These are phyloP conservation scores for Nyctalus aviator DNA, from an alignment of 2,797 vertebrate genomes.

Conservation along the genomic window DNA sequence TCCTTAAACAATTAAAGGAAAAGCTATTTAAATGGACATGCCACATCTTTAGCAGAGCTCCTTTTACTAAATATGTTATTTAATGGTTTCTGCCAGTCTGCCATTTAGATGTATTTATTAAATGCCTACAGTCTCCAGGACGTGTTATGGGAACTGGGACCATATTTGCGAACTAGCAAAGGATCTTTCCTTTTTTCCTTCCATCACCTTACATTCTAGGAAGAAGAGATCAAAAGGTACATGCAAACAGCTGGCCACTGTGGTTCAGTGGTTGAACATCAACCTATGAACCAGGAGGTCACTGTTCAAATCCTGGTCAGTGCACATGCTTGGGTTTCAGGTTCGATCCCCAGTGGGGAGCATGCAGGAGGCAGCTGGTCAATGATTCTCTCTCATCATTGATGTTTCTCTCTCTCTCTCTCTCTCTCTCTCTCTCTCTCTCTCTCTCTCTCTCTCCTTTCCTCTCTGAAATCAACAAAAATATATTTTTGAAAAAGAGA, in stretches of 20 bases:
- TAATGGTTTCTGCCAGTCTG: background rate
- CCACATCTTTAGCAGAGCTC: background rate
- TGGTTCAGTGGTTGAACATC: too few species aligned
- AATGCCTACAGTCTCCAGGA: background rate
- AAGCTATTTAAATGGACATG: background rate
- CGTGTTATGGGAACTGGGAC: background rate
- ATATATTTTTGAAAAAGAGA: too few species aligned
- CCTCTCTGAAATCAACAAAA: too few species aligned
- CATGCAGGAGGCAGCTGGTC: too few species aligned
- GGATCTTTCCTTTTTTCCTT: fast-evolving
- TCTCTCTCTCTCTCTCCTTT: too few species aligned
- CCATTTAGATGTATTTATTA: background rate
- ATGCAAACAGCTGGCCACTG: background rate
- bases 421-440: too few species aligned
- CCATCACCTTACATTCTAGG: background rate
- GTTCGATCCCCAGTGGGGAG: too few species aligned
- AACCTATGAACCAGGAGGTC: too few species aligned
- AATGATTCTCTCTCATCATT: too few species aligned
- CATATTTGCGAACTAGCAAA: background rate
- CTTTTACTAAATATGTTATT: background rate
- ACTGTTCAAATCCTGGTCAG: too few species aligned
- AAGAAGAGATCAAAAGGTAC: background rate
- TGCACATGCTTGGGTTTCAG: too few species aligned
- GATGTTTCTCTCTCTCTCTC: too few species aligned
- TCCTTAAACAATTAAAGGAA: background rate